Base-by-base conservation (phyloP, 2,113 vertebrate species). In the Donacobius atricapilla region DNA sequence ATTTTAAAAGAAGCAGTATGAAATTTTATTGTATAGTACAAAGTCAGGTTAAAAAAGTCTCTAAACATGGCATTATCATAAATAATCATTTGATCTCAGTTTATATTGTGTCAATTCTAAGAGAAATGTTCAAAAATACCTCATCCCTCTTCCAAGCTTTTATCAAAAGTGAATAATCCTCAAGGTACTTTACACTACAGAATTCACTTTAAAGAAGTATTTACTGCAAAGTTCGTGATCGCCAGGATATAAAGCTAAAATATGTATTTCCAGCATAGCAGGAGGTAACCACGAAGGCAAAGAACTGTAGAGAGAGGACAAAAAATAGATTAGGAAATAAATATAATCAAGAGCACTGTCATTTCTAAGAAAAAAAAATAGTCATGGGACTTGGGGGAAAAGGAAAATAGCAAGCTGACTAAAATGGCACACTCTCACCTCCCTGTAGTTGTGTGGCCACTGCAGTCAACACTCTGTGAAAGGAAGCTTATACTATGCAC, bases 201-300 rank as follows among this genome's bases (percentile, higher is more conserved):
- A 80, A 69, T 75, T 76, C 42, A 90, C 85, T 96, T 57, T 45
- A 50, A 69, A n/a, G 13, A 50, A 92, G 83, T 77, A 37, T 93
- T 98, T 96, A 98, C 94, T 98, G 98, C 45, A 96, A 70, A 90
- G 97, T 98, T 91, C 97, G 94, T 93, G 98, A 97, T 95, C 92
- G 97, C 99, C 99, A 99, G 31, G 98, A 98, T 93, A 96, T 97
- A 96, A 99, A 99, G 96, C 98, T 99, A 95, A 99, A 98, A 90
- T 98, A 99, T 0, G 98, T 97, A 96, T 98, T 99, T 93, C 98
- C 98, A 93, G 98, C 97, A 24, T 99, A 99, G 98, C 98, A 99
- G 94, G 98, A 97, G 65, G 98, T 98, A 90, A 98, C 98, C 96
- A 99, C 35, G 37, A 98, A 99, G 90, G 99, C 98, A 95, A 99